A percentile compares a stretch with the other conserved stretches of the same genome.
Evolutionary conservation across 2,797 vertebrate genomes (phyloP).

Genomic region (Sus cebifrons): DNA sequence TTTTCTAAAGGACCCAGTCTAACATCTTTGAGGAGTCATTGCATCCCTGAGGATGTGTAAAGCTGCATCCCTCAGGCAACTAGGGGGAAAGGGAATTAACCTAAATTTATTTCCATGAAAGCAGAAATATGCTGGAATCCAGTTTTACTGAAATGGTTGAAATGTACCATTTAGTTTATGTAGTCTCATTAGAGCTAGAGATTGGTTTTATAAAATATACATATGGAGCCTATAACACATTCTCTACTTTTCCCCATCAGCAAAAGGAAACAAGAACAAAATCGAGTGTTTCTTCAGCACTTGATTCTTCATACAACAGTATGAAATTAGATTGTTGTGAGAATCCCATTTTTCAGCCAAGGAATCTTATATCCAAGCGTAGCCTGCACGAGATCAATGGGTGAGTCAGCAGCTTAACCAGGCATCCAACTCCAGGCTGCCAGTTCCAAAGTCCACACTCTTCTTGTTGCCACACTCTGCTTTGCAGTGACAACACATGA

Average conservation of each 20-base stretch:
- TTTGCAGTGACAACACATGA: not conserved
- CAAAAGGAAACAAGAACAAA: slow-evolving; percentile 23
- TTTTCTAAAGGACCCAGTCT: slow-evolving; percentile 56
- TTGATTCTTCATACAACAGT: not conserved
- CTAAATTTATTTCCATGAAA: slow-evolving; percentile 31
- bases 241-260: not conserved
- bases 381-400: not conserved
- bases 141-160: slow-evolving; percentile 58
- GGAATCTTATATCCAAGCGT: not conserved
- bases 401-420: not conserved
- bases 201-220: not conserved
- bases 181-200: not conserved
- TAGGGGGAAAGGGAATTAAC: slow-evolving; percentile 44
- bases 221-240: not conserved
- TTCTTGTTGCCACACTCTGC: not conserved
- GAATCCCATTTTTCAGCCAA: not conserved
- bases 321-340: not conserved
- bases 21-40: slow-evolving; percentile 28
- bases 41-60: not conserved
- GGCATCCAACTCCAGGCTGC: not conserved
- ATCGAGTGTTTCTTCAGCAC: not conserved
- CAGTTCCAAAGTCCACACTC: not conserved
- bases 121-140: not conserved
- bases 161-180: not conserved
- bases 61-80: not conserved